phyloP scores from a whole-genome alignment of 2,797 vertebrate species.

The Taeniopygia guttata region DNA sequence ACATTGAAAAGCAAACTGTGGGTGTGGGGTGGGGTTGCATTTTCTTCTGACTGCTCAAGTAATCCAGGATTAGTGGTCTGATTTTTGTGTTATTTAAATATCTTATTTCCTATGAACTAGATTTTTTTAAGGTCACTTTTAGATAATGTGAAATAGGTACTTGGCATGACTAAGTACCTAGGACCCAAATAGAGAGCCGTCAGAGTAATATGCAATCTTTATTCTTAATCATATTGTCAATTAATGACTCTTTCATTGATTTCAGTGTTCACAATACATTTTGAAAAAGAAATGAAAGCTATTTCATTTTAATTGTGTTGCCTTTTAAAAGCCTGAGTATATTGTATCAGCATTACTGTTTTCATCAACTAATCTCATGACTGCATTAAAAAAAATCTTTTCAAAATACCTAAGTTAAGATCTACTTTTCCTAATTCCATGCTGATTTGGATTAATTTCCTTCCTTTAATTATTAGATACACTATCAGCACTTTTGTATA shows the following conservation, averaged over 20 bases:
- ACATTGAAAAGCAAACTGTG: not conserved
- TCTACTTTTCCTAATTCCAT: not conserved
- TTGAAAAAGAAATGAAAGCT: not conserved
- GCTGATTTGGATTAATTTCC: not conserved
- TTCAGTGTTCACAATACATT: not conserved
- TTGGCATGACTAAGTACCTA: not conserved
- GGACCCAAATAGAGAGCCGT: not conserved
- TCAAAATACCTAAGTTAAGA: not conserved
- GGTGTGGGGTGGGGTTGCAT: fast-evolving
- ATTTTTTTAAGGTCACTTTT: not conserved
- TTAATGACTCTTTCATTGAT: not conserved
- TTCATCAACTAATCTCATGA: not conserved
- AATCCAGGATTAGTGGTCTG: not conserved
- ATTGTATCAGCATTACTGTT: not conserved
- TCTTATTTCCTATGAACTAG: not conserved
- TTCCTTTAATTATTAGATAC: not conserved
- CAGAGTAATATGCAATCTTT: not conserved
- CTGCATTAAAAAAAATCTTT: not conserved
- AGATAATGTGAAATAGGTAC: not conserved
- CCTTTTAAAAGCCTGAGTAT: not conserved
- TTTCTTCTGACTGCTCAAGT: not conserved
- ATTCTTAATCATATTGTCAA: not conserved
- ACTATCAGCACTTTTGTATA: not conserved
- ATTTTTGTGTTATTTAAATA: not conserved
- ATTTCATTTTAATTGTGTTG: not conserved